A percentile compares a stretch with the other conserved stretches of the same genome.
Evolutionary conservation across 2,797 vertebrate genomes (phyloP).

Genomic region (Clamator glandarius): DNA sequence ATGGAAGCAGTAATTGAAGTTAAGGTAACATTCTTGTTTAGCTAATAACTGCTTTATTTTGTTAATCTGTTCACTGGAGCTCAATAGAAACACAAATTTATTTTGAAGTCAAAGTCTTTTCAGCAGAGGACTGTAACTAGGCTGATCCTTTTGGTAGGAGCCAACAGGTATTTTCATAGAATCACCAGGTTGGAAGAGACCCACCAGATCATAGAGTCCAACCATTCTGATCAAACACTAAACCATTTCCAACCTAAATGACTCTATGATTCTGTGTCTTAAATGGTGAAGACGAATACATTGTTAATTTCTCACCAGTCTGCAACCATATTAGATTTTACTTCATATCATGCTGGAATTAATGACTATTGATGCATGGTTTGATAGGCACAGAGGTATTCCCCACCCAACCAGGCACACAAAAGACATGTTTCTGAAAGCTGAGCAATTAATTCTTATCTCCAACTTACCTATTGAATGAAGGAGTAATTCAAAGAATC

Average conservation of each 20-base stretch:
- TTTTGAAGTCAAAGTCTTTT: background rate
- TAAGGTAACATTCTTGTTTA: background rate
- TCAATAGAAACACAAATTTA: background rate
- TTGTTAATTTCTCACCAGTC: background rate
- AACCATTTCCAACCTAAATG: background rate
- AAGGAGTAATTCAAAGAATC: no score
- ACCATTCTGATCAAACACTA: no score
- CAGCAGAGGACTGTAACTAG: background rate
- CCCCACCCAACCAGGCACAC: background rate
- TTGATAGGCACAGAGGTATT: background rate
- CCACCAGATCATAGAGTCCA: no score
- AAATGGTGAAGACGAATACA: background rate
- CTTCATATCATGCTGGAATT: background rate
- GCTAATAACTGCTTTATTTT: background rate
- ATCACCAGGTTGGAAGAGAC: no score
- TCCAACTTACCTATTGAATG: background rate
- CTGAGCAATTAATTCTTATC: background rate
- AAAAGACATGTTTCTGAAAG: background rate
- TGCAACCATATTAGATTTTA: background rate
- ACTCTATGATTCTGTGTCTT: background rate
- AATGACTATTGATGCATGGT: background rate
- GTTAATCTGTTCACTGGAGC: background rate
- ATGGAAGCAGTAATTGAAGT: background rate
- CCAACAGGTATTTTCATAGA: background rate
- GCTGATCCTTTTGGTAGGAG: background rate